Evolutionary conservation across 2,888 invertebrate species (phyloP).

Genomic region (Odontomyia ornata): DNA sequence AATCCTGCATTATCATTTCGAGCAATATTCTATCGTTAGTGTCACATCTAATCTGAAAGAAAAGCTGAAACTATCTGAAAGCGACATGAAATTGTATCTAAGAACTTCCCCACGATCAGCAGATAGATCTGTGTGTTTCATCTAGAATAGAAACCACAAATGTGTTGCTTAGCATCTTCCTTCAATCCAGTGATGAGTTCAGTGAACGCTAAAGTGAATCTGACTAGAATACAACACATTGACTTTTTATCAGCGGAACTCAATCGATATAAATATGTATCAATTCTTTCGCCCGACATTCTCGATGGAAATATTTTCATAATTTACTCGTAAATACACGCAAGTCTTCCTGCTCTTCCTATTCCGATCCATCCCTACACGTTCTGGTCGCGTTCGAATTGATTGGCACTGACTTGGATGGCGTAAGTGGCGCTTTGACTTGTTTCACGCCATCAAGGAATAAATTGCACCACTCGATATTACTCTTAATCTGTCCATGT

Average conservation of each 20-base stretch:
- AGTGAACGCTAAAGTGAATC: conserved; percentile 41
- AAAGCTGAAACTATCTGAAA: too few relatives aligned
- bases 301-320: not conserved
- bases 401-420: conserved; percentile 3
- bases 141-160: conserved; percentile 29
- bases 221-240: not conserved
- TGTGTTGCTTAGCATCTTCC: not conserved
- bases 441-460: not conserved
- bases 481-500: not conserved
- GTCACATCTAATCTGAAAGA: too few relatives aligned
- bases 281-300: not conserved
- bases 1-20: too few relatives aligned
- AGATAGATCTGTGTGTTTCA: not conserved
- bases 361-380: not conserved
- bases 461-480: not conserved
- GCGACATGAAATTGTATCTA: too few relatives aligned
- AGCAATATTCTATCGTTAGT: too few relatives aligned
- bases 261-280: not conserved
- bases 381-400: not conserved
- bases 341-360: not conserved
- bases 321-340: not conserved
- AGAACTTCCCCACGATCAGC: too few relatives aligned
- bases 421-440: not conserved
- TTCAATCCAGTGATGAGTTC: conserved; percentile 18
- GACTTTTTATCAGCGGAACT: not conserved